Percentiles rank a stretch among this genome's conserved stretches.
phyloP scores from a whole-genome alignment of 2,888 invertebrate species.

The Deilephila elpenor region DNA sequence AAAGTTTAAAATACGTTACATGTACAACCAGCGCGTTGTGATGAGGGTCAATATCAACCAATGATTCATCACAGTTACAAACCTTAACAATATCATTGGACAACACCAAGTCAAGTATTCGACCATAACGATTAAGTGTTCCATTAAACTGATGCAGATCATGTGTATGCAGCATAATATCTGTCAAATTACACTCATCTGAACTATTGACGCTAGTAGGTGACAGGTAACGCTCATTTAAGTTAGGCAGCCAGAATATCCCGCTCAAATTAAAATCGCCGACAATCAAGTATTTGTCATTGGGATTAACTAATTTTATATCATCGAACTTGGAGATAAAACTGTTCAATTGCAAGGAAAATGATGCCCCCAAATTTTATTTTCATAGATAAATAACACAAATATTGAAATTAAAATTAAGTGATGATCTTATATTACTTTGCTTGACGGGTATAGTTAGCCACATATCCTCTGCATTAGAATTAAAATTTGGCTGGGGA shows the following conservation, averaged over 20 bases:
- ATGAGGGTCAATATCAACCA: background rate
- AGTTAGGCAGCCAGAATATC: background rate
- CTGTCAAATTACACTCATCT: background rate
- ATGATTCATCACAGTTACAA: background rate
- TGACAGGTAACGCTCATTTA: background rate
- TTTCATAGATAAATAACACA: constrained; percentile 30
- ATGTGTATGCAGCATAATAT: background rate
- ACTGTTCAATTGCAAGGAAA: constrained; percentile 18
- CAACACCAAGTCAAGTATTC: background rate
- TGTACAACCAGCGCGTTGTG: background rate
- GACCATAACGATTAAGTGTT: background rate
- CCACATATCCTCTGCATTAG: constrained; percentile 18
- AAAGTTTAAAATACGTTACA: background rate
- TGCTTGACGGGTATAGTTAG: background rate
- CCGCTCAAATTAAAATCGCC: too few relatives aligned
- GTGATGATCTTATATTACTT: background rate
- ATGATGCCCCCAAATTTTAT: constrained; percentile 20
- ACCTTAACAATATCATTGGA: background rate
- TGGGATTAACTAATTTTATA: background rate
- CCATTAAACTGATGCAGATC: background rate
- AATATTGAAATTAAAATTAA: constrained; percentile 21
- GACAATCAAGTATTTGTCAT: background rate
- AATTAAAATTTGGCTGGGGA: background rate
- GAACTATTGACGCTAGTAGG: background rate
- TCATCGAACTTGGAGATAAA: background rate